Conservation (phyloP, 2,888 invertebrate genomes). For the Dasypolia templi region DNA sequence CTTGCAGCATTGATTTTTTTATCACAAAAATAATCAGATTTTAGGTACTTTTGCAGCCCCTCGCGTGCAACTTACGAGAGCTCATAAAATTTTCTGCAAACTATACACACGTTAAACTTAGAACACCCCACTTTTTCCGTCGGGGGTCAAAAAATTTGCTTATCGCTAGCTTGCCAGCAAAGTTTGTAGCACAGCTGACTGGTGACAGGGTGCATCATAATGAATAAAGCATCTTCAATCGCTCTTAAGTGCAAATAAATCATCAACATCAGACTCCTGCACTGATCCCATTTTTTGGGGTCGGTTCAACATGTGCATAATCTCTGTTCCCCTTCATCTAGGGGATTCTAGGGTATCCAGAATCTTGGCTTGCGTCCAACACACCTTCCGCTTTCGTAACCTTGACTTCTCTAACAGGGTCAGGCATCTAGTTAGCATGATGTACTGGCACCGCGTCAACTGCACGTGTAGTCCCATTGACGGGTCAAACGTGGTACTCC, state of each 20-base stretch:
- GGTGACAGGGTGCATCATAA: not conserved
- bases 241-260: not conserved
- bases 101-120: too few relatives aligned
- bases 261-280: not conserved
- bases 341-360: not conserved
- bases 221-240: not conserved
- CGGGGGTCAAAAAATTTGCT: too few relatives aligned
- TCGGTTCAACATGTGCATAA: too few relatives aligned
- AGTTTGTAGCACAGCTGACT: not conserved
- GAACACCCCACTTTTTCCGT: too few relatives aligned
- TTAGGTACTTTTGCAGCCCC: too few relatives aligned
- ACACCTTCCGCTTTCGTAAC: slow-evolving; percentile 33
- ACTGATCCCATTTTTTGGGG: too few relatives aligned
- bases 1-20: too few relatives aligned
- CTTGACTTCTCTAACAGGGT: slow-evolving; percentile 45
- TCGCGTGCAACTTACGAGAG: too few relatives aligned
- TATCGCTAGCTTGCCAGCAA: not conserved
- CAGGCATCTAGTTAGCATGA: slow-evolving; percentile 41
- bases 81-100: too few relatives aligned
- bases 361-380: slow-evolving; percentile 26
- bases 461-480: slow-evolving; percentile 38
- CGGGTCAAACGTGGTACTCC: slow-evolving; percentile 14
- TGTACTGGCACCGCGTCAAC: slow-evolving; percentile 60
- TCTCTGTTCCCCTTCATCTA: not conserved
- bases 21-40: too few relatives aligned